A percentile compares a stretch with the other conserved stretches of the same genome.
phyloP scores from a whole-genome alignment of 2,113 vertebrate genomes.

The Larimichthys crocea region DNA sequence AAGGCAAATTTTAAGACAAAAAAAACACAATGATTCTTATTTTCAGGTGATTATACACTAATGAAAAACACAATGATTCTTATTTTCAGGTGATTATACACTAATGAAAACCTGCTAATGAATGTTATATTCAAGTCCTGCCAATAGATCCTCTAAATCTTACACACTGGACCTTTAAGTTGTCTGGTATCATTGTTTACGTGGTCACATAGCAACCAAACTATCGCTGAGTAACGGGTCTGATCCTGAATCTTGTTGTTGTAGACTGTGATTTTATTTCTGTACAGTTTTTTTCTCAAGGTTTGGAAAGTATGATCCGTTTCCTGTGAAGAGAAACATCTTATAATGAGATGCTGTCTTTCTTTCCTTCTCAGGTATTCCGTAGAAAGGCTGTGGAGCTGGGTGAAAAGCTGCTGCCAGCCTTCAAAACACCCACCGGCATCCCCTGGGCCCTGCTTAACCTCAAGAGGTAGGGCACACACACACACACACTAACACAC shows the following conservation, averaged over 20 bases:
- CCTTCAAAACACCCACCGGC: slow-evolving; percentile 97
- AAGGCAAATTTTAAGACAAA: too few relatives aligned
- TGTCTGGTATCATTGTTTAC: not conserved
- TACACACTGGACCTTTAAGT: too few relatives aligned
- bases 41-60: too few relatives aligned
- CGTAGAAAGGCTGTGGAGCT: slow-evolving; percentile 95
- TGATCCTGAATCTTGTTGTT: not conserved
- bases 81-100: too few relatives aligned
- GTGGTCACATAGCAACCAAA: not conserved
- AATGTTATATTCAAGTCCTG: too few relatives aligned
- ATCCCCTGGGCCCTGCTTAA: slow-evolving; percentile 99
- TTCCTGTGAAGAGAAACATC: not conserved
- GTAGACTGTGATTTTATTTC: not conserved
- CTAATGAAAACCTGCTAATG: too few relatives aligned
- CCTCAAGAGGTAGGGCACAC: slow-evolving; percentile 92
- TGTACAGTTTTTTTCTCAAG: not conserved
- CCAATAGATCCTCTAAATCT: too few relatives aligned
- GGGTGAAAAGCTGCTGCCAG: slow-evolving; percentile 95
- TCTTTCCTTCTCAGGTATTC: slow-evolving; percentile 87
- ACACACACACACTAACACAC: not conserved
- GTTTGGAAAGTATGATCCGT: not conserved
- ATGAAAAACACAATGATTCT: too few relatives aligned
- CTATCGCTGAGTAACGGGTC: not conserved
- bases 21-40: too few relatives aligned
- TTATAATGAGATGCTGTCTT: slow-evolving; percentile 23